A percentile compares a stretch with the other conserved stretches of the same genome.
Evolutionary conservation across 2,113 vertebrate species (phyloP).

Genomic region (Channa maculata): DNA sequence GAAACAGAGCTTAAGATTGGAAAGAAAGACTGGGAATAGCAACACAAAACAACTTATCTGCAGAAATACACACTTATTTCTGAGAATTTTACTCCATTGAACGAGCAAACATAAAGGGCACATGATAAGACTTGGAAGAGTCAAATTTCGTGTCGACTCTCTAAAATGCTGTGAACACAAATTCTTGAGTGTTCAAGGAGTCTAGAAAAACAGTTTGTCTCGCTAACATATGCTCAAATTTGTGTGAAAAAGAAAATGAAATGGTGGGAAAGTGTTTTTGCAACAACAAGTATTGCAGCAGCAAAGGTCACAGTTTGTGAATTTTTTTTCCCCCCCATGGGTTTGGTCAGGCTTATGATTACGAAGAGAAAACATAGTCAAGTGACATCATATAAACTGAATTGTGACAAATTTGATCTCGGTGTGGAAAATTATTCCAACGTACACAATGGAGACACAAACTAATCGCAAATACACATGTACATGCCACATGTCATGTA

Average conservation of each 20-base stretch:
- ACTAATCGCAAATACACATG: not conserved
- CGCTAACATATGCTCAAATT: no score
- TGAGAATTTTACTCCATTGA: no score
- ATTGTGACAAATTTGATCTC: slow-evolving; percentile 43
- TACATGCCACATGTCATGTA: no score
- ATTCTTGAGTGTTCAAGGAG: not conserved
- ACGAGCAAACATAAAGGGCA: no score
- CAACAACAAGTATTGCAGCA: slow-evolving; percentile 35
- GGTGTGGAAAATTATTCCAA: slow-evolving; percentile 10
- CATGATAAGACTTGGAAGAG: not conserved
- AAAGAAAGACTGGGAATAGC: not conserved
- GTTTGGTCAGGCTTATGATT: slow-evolving; percentile 55
- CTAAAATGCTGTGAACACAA: not conserved
- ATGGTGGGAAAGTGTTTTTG: slow-evolving; percentile 12
- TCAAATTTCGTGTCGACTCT: not conserved
- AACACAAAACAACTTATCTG: not conserved
- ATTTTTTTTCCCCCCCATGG: slow-evolving; percentile 44
- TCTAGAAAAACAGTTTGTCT: no score
- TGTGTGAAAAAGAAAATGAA: no score
- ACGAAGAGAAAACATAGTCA: slow-evolving; percentile 35
- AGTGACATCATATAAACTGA: slow-evolving; percentile 34
- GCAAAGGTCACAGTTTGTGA: slow-evolving; percentile 49
- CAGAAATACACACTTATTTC: not conserved
- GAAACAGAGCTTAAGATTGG: not conserved
- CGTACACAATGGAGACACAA: slow-evolving; percentile 9